Conservation (phyloP, 2,113 vertebrate genomes). For the Passer montanus region DNA sequence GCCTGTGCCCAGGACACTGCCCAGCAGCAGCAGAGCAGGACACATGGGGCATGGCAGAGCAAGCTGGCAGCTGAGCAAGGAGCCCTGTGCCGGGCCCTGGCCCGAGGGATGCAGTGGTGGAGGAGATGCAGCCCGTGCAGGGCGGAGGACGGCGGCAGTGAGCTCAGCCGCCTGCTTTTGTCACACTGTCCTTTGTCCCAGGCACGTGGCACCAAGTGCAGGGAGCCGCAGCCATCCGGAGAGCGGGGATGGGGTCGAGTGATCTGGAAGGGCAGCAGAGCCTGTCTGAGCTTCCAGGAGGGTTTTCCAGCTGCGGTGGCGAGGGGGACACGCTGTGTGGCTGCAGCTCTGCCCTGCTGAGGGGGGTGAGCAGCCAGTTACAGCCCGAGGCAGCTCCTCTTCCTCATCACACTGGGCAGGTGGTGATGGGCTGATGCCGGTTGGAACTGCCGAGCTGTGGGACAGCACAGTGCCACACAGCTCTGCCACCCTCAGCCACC, state of each 20-base stretch:
- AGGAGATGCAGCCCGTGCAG: neutral
- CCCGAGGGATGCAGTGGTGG: accelerated
- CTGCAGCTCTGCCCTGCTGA: neutral
- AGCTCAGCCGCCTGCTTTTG: neutral
- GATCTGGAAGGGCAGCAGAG: neutral
- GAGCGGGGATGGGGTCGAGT: neutral
- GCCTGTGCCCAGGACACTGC: accelerated
- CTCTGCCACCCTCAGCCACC: neutral
- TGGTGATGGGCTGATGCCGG: neutral
- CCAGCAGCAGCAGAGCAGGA: neutral
- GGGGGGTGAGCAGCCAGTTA: neutral
- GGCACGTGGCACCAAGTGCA: neutral
- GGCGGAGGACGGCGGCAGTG: neutral
- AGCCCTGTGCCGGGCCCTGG: neutral
- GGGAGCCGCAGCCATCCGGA: neutral
- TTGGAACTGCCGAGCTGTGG: accelerated
- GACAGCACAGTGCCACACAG: neutral
- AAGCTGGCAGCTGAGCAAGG: neutral
- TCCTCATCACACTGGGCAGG: neutral
- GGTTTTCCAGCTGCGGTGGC: accelerated
- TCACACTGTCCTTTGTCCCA: conserved; percentile 40
- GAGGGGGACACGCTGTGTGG: accelerated
- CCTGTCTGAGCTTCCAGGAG: neutral
- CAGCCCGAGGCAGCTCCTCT: neutral
- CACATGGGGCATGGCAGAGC: accelerated